Conservation (phyloP, 2,797 vertebrate species). For the Cygnus olor region DNA sequence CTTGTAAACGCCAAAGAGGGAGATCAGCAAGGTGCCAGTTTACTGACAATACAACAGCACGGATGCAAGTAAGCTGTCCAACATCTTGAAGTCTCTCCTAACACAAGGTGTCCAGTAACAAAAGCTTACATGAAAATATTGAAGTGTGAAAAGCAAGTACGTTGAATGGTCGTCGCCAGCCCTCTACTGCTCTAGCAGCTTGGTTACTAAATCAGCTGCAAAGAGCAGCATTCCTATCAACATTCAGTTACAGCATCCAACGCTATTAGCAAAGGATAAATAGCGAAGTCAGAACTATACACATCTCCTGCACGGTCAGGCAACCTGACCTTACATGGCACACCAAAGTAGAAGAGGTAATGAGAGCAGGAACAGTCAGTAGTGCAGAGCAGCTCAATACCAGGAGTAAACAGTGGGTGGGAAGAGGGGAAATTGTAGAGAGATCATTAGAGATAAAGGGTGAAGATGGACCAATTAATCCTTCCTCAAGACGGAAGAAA, state of each 20-base stretch:
- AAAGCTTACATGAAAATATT: background rate
- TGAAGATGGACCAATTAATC: background rate
- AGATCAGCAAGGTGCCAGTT: background rate
- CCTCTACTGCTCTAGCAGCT: background rate
- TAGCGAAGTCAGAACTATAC: fast-evolving
- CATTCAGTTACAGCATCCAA: background rate
- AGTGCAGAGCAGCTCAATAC: background rate
- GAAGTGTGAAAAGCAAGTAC: background rate
- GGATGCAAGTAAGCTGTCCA: background rate
- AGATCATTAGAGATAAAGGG: background rate
- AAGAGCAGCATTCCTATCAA: background rate
- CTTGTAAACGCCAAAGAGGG: background rate
- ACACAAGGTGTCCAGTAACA: background rate
- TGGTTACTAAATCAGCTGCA: background rate
- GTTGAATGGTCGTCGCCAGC: background rate
- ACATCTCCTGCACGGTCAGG: background rate
- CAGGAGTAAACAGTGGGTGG: background rate
- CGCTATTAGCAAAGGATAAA: background rate
- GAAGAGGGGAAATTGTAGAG: background rate
- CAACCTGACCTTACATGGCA: background rate
- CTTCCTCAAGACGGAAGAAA: background rate
- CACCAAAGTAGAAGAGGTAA: background rate
- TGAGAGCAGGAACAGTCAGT: background rate
- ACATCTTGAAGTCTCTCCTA: background rate
- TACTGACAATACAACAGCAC: background rate